These are phyloP conservation scores for Planiliza haematocheilus DNA, from an alignment of 2,113 vertebrate species.

Conservation along the genomic window DNA sequence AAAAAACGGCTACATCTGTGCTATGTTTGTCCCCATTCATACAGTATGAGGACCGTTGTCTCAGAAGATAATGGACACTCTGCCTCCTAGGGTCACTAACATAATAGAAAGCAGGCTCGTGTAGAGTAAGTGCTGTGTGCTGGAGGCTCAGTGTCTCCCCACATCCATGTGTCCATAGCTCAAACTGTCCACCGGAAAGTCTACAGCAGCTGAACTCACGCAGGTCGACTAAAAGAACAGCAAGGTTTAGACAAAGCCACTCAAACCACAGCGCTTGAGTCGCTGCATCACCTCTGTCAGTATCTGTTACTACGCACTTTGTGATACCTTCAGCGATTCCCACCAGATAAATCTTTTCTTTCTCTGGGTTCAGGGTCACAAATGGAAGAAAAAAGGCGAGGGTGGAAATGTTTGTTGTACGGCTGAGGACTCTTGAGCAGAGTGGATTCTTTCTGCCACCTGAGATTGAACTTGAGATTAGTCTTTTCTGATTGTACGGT, in stretches of 20 bases:
- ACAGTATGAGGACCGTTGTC: neutral
- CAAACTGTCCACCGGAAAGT: slow-evolving; percentile 27
- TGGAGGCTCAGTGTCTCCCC: slow-evolving; percentile 40
- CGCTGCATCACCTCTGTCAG: slow-evolving; percentile 2
- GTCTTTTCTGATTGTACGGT: neutral
- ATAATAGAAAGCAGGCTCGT: neutral
- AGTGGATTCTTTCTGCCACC: slow-evolving; percentile 19
- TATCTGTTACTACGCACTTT: neutral
- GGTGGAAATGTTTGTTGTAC: neutral
- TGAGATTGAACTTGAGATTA: slow-evolving; percentile 1
- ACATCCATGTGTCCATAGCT: slow-evolving; percentile 42
- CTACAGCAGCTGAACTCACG: slow-evolving; percentile 25
- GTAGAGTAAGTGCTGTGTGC: slow-evolving; percentile 18
- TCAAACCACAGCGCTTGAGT: slow-evolving; percentile 32
- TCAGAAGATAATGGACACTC: slow-evolving; percentile 5
- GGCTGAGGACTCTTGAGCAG: slow-evolving; percentile 2
- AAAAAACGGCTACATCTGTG: no score
- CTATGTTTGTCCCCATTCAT: neutral
- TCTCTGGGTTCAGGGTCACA: neutral
- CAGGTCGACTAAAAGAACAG: slow-evolving; percentile 24
- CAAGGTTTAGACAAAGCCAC: neutral
- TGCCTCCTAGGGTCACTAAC: neutral
- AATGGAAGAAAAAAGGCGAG: neutral
- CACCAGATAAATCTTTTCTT: slow-evolving; percentile 3
- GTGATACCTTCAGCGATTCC: neutral